Conservation (phyloP, 2,797 vertebrate genomes). For the Chrysolophus pictus region DNA sequence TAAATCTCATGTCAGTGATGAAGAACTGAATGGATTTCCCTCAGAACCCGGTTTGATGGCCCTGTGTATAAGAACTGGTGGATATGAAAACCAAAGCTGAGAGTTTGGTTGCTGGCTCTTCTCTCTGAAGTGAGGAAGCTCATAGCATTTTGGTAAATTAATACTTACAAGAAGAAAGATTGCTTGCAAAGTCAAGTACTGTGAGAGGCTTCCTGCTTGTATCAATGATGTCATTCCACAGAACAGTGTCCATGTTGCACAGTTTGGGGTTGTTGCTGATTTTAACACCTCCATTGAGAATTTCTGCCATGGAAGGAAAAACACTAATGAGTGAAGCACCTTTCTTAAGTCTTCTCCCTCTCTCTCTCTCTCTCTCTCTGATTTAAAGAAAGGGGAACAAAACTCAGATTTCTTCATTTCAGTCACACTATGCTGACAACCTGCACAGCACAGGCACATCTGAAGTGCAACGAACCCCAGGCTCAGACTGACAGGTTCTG, state of each 20-base stretch:
- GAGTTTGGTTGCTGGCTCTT: background rate
- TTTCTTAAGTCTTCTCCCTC: background rate
- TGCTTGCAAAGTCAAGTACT: conserved; percentile 62
- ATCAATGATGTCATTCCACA: conserved; percentile 91
- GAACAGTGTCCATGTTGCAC: conserved; percentile 89
- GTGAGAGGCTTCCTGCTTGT: conserved; percentile 66
- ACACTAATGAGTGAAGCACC: background rate
- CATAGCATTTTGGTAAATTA: background rate
- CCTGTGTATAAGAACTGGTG: background rate
- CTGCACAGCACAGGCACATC: background rate
- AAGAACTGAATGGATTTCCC: background rate
- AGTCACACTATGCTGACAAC: background rate
- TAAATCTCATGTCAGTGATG: background rate
- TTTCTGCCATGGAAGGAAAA: conserved; percentile 82
- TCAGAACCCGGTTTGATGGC: background rate
- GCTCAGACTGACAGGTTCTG: background rate
- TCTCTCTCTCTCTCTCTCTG: background rate
- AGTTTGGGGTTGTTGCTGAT: conserved; percentile 83
- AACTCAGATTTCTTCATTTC: background rate
- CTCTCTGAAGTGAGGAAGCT: background rate
- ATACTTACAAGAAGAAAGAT: conserved; percentile 82
- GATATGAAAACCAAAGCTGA: background rate
- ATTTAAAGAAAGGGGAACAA: background rate
- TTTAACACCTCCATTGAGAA: conserved; percentile 90
- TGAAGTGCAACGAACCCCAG: background rate